Evolutionary conservation across 2,797 vertebrate genomes (phyloP), one percentile per base, ranked within the genome.

Genomic region (Phylloscopus collybita): DNA sequence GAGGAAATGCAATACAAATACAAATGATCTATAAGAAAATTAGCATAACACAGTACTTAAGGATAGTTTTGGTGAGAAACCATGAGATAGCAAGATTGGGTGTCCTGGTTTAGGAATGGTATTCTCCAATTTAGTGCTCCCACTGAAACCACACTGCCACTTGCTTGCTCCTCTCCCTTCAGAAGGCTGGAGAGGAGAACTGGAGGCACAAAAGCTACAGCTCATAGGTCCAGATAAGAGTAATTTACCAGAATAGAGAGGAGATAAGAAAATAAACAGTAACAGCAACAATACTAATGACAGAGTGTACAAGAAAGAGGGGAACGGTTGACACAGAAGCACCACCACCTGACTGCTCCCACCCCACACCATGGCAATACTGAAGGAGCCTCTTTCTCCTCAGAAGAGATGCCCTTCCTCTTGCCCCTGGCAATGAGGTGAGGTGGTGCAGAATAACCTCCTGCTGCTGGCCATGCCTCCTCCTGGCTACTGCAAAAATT

Each of bases 281-380:
- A 61, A 34, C 14, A 65, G 29, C 44, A 64, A 34, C 17, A 51
- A 51, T 22, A 40, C 9, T 26, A n/a, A 38, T 18, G 29, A 40
- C 29, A 80, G 32, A 42, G 5, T 17, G 23, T 14, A 36, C 13
- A 34, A 65, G n/a, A 71, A 70, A 64, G 50, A 50, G 14, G 38
- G 4, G 11, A 76, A 53, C 2, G 12, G 49, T 27, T 36, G 30
- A 27, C 30, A 54, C 0, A 5, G 34, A 66, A 66, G 40, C 27
- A 40, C 9, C 21, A 56, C 3, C 5, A 62, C 19, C 20, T 5
- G 10, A 38, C 20, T n/a, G 36, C 36, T 76, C n/a, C 57, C 29
- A 83, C 65, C 4, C 20, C 36, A 38, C 2, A 1, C 14, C 40
- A 11, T 3, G 44, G 36, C 1, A 5, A 19, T 3, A 10, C 5